A percentile compares a stretch with the other conserved stretches of the same genome.
Conservation (phyloP, 2,888 invertebrate species). For the Pseudeuparius sepicola region DNA sequence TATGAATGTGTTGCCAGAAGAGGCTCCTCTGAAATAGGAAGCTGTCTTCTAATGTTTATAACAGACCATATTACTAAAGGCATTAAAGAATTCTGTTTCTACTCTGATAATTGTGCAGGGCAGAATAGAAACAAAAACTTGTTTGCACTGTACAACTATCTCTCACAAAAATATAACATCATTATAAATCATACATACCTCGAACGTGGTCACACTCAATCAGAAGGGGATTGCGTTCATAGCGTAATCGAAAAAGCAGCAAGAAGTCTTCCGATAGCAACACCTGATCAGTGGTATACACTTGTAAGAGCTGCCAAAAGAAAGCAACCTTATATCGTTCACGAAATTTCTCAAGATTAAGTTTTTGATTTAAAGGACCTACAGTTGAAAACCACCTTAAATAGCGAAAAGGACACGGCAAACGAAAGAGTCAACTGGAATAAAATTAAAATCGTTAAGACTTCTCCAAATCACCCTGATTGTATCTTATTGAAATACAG, state of each 20-base stretch:
- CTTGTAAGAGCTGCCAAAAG: constrained; percentile 9
- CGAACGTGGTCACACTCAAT: constrained; percentile 16
- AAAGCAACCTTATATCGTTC: constrained; percentile 11
- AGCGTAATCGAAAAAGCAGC: constrained; percentile 14
- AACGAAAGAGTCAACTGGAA: constrained; percentile 7
- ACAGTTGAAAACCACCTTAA: constrained; percentile 10
- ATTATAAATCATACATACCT: constrained; percentile 14
- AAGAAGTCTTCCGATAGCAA: constrained; percentile 6
- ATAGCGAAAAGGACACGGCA: constrained; percentile 8
- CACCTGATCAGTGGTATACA: constrained; percentile 14
- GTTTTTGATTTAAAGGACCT: constrained; percentile 12
- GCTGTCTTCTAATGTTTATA: constrained; percentile 14
- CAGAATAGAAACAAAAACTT: constrained; percentile 13
- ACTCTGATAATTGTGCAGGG: constrained; percentile 1
- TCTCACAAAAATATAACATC: constrained; percentile 12
- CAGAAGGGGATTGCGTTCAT: constrained; percentile 14
- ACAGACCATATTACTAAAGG: neutral
- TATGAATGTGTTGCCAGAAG: constrained; percentile 17
- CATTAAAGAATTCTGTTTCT: constrained; percentile 11
- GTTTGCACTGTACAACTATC: constrained; percentile 15
- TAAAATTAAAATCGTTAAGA: constrained; percentile 13
- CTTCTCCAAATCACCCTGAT: constrained; percentile 2
- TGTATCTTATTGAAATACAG: constrained; percentile 6
- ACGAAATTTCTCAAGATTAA: constrained; percentile 10
- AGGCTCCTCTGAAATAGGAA: constrained; percentile 18